Conservation (phyloP, 2,888 invertebrate genomes). For the Euplexia lucipara region DNA sequence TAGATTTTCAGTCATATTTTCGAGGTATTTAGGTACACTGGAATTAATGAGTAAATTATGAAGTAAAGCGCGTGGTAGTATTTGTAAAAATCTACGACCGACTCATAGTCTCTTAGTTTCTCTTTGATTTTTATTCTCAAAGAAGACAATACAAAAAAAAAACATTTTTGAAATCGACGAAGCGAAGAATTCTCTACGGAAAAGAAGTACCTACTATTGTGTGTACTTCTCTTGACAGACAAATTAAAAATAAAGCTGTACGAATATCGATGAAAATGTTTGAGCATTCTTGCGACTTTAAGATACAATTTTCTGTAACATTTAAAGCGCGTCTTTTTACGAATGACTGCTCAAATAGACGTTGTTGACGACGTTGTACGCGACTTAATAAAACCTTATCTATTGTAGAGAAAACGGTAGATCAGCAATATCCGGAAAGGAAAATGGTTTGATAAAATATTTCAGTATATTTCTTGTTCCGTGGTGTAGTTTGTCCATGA, state of each 20-base stretch:
- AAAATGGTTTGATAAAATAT: conserved; percentile 41
- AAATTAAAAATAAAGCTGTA: conserved; percentile 6
- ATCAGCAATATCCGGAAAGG: conserved; percentile 44
- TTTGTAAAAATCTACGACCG: background rate
- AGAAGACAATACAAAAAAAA: no score
- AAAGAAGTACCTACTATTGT: background rate
- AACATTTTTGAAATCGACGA: background rate
- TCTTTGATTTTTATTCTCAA: conserved; percentile 2
- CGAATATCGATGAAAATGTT: conserved; percentile 27
- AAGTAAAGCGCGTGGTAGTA: background rate
- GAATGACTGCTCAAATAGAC: conserved; percentile 27
- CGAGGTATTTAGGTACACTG: background rate
- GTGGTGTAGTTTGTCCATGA: conserved; percentile 8
- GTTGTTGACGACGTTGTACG: conserved; percentile 32
- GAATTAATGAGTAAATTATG: background rate
- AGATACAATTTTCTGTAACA: conserved; percentile 27
- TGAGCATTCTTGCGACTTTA: conserved; percentile 16
- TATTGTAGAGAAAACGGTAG: conserved; percentile 39
- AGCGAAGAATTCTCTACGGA: background rate
- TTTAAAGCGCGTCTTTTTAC: conserved; percentile 18
- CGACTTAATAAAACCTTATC: conserved; percentile 45
- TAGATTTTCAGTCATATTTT: conserved; percentile 4
- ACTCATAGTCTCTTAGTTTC: no score
- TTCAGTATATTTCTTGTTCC: conserved; percentile 49
- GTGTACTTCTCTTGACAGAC: background rate